Evolutionary conservation across 2,888 invertebrate species (phyloP).

Genomic region (Plebejus argus): DNA sequence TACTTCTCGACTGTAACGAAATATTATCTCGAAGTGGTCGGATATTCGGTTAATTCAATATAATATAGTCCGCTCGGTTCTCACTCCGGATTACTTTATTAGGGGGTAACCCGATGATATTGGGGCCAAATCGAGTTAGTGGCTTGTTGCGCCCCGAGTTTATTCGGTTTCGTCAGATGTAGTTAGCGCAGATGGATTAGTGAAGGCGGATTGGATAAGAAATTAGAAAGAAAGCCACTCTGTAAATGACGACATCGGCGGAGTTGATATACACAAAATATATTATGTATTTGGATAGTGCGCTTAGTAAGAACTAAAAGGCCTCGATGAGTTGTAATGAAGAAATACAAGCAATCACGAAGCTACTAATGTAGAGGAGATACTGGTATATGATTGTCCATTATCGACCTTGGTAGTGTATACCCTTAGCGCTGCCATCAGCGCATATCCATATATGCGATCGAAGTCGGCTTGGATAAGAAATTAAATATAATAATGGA

Average conservation of each 20-base stretch:
- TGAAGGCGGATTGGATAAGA: background rate
- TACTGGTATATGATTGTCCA: too few species aligned
- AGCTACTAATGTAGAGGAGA: too few species aligned
- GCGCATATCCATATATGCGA: too few species aligned
- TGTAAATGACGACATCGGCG: background rate
- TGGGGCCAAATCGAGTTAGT: conserved; percentile 25
- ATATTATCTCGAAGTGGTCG: background rate
- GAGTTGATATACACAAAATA: too few species aligned
- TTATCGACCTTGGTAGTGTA: too few species aligned
- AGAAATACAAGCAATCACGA: too few species aligned
- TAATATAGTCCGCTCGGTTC: conserved; percentile 48
- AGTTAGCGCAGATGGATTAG: conserved; percentile 16
- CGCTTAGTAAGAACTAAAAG: too few species aligned
- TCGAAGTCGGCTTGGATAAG: too few species aligned
- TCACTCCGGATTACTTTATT: conserved; percentile 68
- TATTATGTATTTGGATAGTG: too few species aligned
- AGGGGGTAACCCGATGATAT: conserved; percentile 36
- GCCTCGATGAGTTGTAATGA: too few species aligned
- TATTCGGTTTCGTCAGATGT: conserved; percentile 11
- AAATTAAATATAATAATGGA: too few species aligned
- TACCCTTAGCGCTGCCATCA: too few species aligned
- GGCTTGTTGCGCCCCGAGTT: conserved; percentile 12
- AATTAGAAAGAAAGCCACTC: background rate
- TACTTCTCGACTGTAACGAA: background rate
- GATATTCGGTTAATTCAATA: conserved; percentile 9